Conservation (phyloP, 2,888 invertebrate species). For the Drosophila paracracens region DNA sequence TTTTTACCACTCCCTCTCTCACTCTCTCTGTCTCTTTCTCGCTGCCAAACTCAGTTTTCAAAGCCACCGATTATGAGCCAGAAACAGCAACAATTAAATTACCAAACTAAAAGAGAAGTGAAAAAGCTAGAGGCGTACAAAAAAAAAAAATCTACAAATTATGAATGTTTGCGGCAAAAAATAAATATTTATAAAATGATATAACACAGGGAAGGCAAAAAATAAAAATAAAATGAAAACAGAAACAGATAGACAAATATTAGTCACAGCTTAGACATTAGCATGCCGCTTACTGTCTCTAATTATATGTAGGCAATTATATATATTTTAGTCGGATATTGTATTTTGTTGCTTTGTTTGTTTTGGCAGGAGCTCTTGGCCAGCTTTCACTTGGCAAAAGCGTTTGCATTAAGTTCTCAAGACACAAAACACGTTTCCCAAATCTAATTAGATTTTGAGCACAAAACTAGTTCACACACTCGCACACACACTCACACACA, state of each 20-base stretch:
- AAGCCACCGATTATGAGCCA: constrained; percentile 58
- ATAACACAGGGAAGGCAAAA: constrained; percentile 31
- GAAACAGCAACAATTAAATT: constrained; percentile 32
- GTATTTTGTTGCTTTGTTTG: neutral
- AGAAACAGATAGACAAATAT: constrained; percentile 25
- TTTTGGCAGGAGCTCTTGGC: constrained; percentile 27
- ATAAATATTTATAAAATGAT: constrained; percentile 70
- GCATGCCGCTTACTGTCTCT: neutral
- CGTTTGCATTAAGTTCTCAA: constrained; percentile 17
- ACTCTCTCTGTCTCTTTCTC: neutral
- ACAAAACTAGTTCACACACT: constrained; percentile 67
- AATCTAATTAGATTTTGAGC: constrained; percentile 72
- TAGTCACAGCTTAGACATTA: constrained; percentile 17
- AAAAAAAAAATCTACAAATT: constrained; percentile 17
- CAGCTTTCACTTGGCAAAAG: constrained; percentile 51
- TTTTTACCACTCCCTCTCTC: neutral
- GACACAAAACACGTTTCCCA: constrained; percentile 56
- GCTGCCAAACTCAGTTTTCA: constrained; percentile 63
- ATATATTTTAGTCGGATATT: neutral
- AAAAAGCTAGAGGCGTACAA: constrained; percentile 25
- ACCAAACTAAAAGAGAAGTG: constrained; percentile 45
- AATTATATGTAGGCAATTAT: neutral
- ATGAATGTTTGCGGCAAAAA: constrained; percentile 40
- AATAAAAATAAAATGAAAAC: neutral
- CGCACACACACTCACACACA: neutral